A percentile compares a stretch with the other conserved stretches of the same genome.
phyloP scores from a whole-genome alignment of 2,888 invertebrate genomes.

The Drosophila birchii region DNA sequence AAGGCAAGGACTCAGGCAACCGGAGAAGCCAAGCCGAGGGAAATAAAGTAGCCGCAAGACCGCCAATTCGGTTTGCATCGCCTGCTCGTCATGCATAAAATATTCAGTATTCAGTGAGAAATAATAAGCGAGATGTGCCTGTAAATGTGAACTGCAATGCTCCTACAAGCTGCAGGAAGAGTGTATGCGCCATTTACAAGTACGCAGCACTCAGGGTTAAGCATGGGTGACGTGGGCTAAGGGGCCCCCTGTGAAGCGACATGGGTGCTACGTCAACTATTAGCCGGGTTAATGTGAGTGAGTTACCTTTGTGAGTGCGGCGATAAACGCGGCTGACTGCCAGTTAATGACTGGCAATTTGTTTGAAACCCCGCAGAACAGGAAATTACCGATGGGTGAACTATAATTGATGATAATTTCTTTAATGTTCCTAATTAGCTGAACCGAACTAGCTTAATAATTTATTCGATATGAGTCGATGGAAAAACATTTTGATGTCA shows the following conservation, averaged over 20 bases:
- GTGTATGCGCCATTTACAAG: conserved; percentile 23
- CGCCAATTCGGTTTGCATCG: conserved; percentile 43
- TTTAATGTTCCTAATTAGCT: conserved; percentile 31
- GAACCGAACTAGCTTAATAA: background rate
- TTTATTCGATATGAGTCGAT: background rate
- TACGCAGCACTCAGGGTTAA: background rate
- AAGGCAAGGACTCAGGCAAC: conserved; percentile 4
- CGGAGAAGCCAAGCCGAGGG: conserved; percentile 9
- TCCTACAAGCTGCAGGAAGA: conserved; percentile 7
- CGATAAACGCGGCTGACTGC: conserved; percentile 13
- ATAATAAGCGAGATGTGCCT: conserved; percentile 39
- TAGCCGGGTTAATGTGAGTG: conserved; percentile 28
- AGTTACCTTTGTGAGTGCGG: conserved; percentile 20
- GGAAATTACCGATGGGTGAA: conserved; percentile 38
- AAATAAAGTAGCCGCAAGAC: conserved; percentile 33
- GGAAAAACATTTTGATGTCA: background rate
- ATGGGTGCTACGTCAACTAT: conserved; percentile 21
- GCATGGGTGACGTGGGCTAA: background rate
- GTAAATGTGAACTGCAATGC: conserved; percentile 27
- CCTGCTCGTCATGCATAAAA: conserved; percentile 49
- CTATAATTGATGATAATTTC: conserved; percentile 48
- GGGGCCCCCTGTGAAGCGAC: background rate
- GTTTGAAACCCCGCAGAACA: conserved; percentile 6
- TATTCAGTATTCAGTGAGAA: conserved; percentile 55
- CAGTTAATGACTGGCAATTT: conserved; percentile 50